Evolutionary conservation across 2,797 vertebrate genomes (phyloP).

Genomic region (Coranthus polyacanthus): DNA sequence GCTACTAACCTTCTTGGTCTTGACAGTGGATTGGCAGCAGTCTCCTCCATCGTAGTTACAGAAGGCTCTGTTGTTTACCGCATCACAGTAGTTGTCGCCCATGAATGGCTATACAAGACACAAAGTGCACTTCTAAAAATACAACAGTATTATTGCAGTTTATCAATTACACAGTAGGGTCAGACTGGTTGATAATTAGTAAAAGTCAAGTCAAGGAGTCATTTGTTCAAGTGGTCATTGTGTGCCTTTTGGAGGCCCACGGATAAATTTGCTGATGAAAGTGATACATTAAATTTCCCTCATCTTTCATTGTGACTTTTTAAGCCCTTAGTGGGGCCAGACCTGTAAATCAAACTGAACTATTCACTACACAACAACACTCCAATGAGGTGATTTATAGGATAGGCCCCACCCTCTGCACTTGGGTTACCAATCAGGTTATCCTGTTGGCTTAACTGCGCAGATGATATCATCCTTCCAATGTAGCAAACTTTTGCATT

Average conservation of each 20-base stretch:
- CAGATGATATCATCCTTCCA: slow-evolving; percentile 64
- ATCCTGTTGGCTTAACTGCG: slow-evolving; percentile 61
- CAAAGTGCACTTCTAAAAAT: not conserved
- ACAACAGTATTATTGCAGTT: not conserved
- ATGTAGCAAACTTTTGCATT: not conserved
- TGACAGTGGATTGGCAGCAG: slow-evolving; percentile 97
- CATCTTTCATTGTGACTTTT: slow-evolving; percentile 75
- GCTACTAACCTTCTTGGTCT: slow-evolving; percentile 94
- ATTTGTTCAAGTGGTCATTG: slow-evolving; percentile 28
- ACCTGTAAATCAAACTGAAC: slow-evolving; percentile 76
- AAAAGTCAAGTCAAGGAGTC: not conserved
- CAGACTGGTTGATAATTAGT: not conserved
- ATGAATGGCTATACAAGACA: slow-evolving; percentile 88
- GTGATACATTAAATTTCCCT: slow-evolving; percentile 62
- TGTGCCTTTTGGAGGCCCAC: slow-evolving; percentile 33
- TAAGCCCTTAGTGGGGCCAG: slow-evolving; percentile 59
- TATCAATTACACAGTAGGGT: too few species aligned
- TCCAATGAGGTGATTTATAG: slow-evolving; percentile 76
- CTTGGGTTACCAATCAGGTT: slow-evolving; percentile 74
- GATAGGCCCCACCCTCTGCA: slow-evolving; percentile 57
- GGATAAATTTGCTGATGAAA: slow-evolving; percentile 68
- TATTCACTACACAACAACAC: slow-evolving; percentile 70
- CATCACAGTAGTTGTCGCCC: slow-evolving; percentile 98
- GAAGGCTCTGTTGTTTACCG: slow-evolving; percentile 97
- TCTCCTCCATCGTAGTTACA: slow-evolving; percentile 98